Evolutionary conservation across 1,140 invertebrate genomes (phyloP).

Genomic region (Copidosoma floridanum): DNA sequence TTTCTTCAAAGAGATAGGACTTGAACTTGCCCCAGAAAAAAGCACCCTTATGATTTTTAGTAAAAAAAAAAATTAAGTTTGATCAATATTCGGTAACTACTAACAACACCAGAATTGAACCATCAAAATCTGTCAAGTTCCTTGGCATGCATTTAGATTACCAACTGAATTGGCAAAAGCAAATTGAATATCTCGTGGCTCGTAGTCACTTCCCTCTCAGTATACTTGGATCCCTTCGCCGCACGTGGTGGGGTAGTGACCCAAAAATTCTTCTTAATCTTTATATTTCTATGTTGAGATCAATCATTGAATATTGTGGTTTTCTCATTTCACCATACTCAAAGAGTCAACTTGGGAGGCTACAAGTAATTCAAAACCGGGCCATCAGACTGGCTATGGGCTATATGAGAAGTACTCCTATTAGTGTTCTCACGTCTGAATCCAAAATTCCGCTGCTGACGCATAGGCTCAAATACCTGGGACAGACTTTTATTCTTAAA

Average conservation of each 20-base stretch:
- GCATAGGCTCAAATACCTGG: no score
- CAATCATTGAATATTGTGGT: constrained; percentile 1
- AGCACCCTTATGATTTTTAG: neutral
- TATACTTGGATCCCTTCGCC: neutral
- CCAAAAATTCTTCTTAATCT: neutral
- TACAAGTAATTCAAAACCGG: neutral
- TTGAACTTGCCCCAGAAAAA: neutral
- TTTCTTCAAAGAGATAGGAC: neutral
- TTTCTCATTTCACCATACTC: neutral
- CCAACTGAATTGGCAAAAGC: neutral
- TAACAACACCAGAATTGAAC: neutral
- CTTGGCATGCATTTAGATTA: neutral
- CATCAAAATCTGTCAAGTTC: neutral
- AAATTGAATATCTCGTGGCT: neutral
- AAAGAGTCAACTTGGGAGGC: neutral
- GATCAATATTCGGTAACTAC: neutral
- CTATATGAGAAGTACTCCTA: constrained; percentile 4
- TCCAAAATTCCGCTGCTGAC: no score
- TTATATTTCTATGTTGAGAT: neutral
- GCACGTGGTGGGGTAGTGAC: neutral
- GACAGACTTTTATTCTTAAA: no score
- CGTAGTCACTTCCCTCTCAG: neutral
- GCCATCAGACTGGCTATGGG: constrained; percentile 7
- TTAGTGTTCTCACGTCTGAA: no score
- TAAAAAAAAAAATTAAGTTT: neutral